A percentile compares a stretch with the other conserved stretches of the same genome.
Evolutionary conservation across 92 coral and sea anemone species (phyloP).

Genomic region (Galaxea fascicularis): DNA sequence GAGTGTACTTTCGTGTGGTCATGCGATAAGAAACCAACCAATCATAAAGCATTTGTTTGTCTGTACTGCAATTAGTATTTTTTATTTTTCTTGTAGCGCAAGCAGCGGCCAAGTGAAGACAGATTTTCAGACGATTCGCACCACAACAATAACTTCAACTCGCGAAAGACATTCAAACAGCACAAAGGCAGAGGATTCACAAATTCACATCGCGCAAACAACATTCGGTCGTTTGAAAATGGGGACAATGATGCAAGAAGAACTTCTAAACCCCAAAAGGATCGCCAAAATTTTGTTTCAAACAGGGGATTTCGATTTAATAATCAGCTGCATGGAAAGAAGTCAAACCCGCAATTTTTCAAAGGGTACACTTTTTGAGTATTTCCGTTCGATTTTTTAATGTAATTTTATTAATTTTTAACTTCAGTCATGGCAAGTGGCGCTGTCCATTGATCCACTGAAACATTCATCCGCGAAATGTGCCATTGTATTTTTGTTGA

Average conservation of each 20-base stretch:
- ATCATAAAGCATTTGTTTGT: background rate
- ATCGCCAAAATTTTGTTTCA: background rate
- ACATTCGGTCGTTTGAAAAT: constrained; percentile 9
- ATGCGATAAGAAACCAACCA: background rate
- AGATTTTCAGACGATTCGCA: background rate
- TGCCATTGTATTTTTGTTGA: background rate
- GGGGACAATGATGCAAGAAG: background rate
- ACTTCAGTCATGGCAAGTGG: no score
- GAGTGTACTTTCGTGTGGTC: no score
- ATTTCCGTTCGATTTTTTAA: background rate
- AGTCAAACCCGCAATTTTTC: background rate
- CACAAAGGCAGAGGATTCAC: constrained; percentile 5
- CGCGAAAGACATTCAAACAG: background rate
- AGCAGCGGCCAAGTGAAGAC: constrained; percentile 9
- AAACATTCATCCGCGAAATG: background rate
- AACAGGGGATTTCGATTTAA: constrained; percentile 30
- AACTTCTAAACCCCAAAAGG: background rate
- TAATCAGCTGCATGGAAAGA: constrained; percentile 14
- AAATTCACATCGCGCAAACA: background rate
- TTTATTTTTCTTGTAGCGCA: constrained; percentile 11
- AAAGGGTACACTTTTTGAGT: constrained; percentile 35
- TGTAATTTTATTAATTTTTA: background rate
- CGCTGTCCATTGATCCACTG: no score
- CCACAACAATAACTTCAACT: background rate
- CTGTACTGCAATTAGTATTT: background rate